Evolutionary conservation across 2,888 invertebrate genomes (phyloP), one percentile per base, ranked within the genome.

Genomic region (Chelonus formosanus): DNA sequence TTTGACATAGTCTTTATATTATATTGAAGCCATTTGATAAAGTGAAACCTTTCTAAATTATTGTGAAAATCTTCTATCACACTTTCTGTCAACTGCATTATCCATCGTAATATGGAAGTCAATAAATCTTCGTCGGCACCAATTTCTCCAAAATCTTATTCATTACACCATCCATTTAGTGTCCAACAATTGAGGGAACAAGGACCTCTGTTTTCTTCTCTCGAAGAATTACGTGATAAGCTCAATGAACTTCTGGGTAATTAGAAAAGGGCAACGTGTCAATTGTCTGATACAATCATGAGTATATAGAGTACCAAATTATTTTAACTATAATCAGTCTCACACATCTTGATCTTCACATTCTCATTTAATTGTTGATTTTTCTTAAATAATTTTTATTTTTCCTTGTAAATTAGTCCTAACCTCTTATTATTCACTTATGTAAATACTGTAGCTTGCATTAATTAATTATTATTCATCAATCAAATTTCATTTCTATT

Each of bases 211-310:
- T 84, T 83, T 68, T 80, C 80, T 20, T 82, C 83, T 10, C 74
- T 84, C 54, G 83, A 82, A 63, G 82, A 84, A 62, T 72, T 84
- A 50, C 82, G 80, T 65, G 82, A 81, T 72, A 83, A 80, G 71
- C 75, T 84, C 55, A 74, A 78, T 63, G 78, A 83, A 69, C 77
- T 83, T 54, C 71, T 83, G 75, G 83, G 83, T 84, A 81, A 82
- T 70, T 68, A 61, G 6, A 44, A 47, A 47, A 10, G 47, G 35
- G 47, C 32, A 10, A 10, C 47, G 47, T 47, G 10, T 47, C 48
- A 45, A 58, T 58, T 58, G 45, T 47, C n/a, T 57, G 57, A 57
- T 57, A 20, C 20, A 20, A 44, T 50, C 48, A 47, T 55, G 3
- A 35, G 36, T 53, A 35, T 20, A 34, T 34, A 20, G 20, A 20